Evolutionary conservation across 2,888 invertebrate species (phyloP).

Genomic region (Epistrophe eligans): DNA sequence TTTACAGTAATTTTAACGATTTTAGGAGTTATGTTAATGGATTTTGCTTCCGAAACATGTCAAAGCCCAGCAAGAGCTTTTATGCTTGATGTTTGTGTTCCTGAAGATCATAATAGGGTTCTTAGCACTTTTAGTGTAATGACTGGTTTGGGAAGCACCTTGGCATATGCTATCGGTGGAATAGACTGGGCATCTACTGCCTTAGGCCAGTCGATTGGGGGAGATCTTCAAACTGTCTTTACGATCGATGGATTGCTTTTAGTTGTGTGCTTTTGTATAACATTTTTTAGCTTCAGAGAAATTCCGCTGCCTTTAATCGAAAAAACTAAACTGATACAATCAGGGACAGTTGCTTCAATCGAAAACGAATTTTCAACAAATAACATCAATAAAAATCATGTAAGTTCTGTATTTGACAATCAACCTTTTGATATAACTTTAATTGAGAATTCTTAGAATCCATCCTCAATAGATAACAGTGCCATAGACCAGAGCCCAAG

Average conservation of each 20-base stretch:
- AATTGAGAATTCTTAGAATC: conserved; percentile 77
- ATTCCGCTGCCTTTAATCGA: conserved; percentile 84
- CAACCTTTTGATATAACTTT: background rate
- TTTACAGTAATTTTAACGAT: conserved; percentile 85
- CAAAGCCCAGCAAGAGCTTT: conserved; percentile 88
- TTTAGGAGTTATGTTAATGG: conserved; percentile 86
- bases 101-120: conserved; percentile 87
- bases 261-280: conserved; percentile 85
- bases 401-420: conserved; percentile 30
- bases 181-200: conserved; percentile 86
- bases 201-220: conserved; percentile 84
- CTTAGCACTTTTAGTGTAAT: conserved; percentile 87
- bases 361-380: conserved; percentile 80
- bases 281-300: conserved; percentile 86
- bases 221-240: conserved; percentile 86
- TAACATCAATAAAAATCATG: conserved; percentile 77
- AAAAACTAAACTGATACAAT: conserved; percentile 80
- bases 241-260: conserved; percentile 86
- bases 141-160: conserved; percentile 87
- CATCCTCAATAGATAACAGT: conserved; percentile 74
- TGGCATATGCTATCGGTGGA: conserved; percentile 86
- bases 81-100: conserved; percentile 86
- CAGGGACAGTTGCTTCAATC: conserved; percentile 80
- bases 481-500: background rate
- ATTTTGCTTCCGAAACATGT: conserved; percentile 88